Base-by-base conservation (phyloP, 2,797 vertebrate species). In the Sylvia borin region DNA sequence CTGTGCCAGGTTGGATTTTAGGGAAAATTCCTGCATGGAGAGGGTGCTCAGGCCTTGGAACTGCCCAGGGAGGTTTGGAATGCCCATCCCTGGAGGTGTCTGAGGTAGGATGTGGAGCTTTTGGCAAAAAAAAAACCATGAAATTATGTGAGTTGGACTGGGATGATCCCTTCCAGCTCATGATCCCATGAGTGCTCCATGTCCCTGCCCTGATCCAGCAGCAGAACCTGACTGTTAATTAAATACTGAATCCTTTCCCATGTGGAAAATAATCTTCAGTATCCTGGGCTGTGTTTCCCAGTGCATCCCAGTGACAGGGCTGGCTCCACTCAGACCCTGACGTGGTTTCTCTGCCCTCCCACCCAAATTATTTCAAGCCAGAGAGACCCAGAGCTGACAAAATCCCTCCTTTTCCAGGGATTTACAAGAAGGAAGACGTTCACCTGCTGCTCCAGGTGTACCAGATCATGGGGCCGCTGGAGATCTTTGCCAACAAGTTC, bases 401-500 rank as follows among this genome's bases (percentile, higher is more conserved):
- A 82, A 38, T 9, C 53, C 7, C 14, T 32, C 82, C 6, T 84
- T 96, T 88, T 61, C 32, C 80, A 99, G 99, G 99, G 75, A 98
- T 98, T 74, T 99, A 99, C 93, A 99, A 99, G 97, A 98, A 98
- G 82, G 99, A 99, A 85, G 99, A 99, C 11, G 98, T 99, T 74
- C 99, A 99, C 94, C 98, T 99, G 91, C 98, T 99, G 48, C 98
- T 99, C n/a, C 99, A 99, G 96, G 98, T 99, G 58, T 98, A 99
- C 92, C 99, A 99, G 96, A 98, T 99, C 68, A 98, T 98, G n/a
- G 99, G 99, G 26, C 99, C 99, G 0, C 98, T 98, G 94, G 99
- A 99, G 91, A 99, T 99, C 90, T 99, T 99, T 73, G 98, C 99
- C 97, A 99, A 98, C 97, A 99, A 99, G 97, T 99, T 99, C 97